Evolutionary conservation across 2,797 vertebrate genomes (phyloP), one percentile per base, ranked within the genome.

Genomic region (Thaleichthys pacificus): DNA sequence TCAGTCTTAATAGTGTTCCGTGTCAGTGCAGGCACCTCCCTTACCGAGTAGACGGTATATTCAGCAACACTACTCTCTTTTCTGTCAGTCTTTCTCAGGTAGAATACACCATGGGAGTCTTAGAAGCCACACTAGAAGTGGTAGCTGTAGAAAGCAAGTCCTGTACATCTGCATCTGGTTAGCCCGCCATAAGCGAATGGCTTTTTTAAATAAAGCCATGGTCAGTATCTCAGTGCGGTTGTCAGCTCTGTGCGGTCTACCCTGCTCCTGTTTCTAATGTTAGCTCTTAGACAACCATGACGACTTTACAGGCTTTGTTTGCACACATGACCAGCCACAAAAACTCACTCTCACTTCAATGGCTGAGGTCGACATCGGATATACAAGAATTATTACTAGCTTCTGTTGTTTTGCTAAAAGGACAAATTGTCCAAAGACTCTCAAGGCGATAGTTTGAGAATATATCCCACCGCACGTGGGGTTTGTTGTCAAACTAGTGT

Each of bases 121-220:
- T 35, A 35, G 7, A 35, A 35, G 32, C 32, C 32, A 51, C 15
- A 15, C 74, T 67, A 78, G 60, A 80, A 69, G 63, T 72, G 63
- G 12, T 21, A 69, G 64, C 70, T 60, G 21, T 54, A 49, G 75
- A 60, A 68, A 77, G 62, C 70, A 80, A 22, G 69, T 61, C 58
- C 58, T 22, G 57, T 60, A 67, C 74, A 80, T 74, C 80, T 86
- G 81, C 73, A 71, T 67, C 75, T 65, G 67, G 73, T 76, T 82
- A 75, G 66, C 19, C 76, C 66, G 73, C 71, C 66, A 22, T 73
- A 64, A 69, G 32, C 35, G 61, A 35, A 60, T 65, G 51, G 30
- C 24, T 21, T 58, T 21, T 58, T 49, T 70, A 70, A 63, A 62
- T 28, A 28, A 24, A 22, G 35, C 38, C 21, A 21, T n/a, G 60